phyloP scores from a whole-genome alignment of 2,888 invertebrate genomes.

The Epirrhoe alternata region DNA sequence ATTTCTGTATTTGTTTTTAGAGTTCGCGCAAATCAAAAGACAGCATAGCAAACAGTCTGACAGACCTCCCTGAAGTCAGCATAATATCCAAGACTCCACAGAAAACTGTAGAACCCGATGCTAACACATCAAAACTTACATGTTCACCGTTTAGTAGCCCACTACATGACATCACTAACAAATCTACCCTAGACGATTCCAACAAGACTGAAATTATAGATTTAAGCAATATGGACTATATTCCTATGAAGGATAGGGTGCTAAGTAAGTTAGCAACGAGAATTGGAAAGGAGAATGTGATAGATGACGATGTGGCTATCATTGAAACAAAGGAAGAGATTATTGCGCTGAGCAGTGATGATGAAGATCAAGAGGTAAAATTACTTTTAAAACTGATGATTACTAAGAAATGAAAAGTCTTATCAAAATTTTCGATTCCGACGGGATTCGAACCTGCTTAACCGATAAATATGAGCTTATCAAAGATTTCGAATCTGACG shows the following conservation, averaged over 20 bases:
- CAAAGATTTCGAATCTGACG: no score
- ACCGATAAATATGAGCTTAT: no score
- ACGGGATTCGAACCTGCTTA: no score
- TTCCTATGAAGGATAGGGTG: constrained; percentile 47
- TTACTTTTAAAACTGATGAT: no score
- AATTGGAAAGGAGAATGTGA: constrained; percentile 23
- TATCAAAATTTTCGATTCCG: no score
- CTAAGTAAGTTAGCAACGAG: constrained; percentile 43
- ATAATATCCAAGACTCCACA: constrained; percentile 23
- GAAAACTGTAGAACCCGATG: constrained; percentile 30
- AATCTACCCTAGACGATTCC: constrained; percentile 2
- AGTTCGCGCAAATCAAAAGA: constrained; percentile 38
- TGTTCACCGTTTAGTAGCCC: constrained; percentile 74
- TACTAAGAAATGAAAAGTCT: no score
- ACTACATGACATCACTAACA: constrained; percentile 57
- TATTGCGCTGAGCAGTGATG: constrained; percentile 78
- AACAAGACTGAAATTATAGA: constrained; percentile 32
- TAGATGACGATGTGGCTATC: constrained; percentile 74
- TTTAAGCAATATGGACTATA: constrained; percentile 40
- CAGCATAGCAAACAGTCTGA: constrained; percentile 49
- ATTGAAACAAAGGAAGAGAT: constrained; percentile 69
- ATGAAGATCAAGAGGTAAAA: constrained; percentile 65
- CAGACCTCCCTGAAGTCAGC: constrained; percentile 46
- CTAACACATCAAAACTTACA: constrained; percentile 56
- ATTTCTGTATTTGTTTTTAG: constrained; percentile 19